Evolutionary conservation across 2,113 vertebrate genomes (phyloP), one percentile per base, ranked within the genome.

Genomic region (Petrocephalus microphthalmus): DNA sequence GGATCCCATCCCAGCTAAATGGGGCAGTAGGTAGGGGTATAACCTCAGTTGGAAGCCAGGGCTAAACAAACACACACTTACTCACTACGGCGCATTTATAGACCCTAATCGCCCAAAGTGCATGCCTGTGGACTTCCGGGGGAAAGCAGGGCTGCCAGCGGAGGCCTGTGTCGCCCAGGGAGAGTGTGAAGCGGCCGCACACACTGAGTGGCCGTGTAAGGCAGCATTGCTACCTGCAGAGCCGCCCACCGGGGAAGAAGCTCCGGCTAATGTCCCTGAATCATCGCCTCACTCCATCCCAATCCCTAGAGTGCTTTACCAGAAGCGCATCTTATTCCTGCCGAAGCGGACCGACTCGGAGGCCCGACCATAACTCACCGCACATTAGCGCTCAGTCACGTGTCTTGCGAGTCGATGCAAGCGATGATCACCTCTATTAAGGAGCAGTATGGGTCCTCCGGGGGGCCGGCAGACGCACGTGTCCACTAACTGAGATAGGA

Each of bases 381-480:
- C 54, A 57, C 51, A 33, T 57, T 5, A 88, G 45, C 19, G 52
- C 13, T 82, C 87, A 57, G 15, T 42, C 42, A 10, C 20, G 15
- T 33, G 84, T 20, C 57, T 52, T 19, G 29, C 20, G 0, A 37
- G 8, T 5, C 52, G 49, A 37, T 20, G 10, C 25, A 82, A 54
- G 11, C 25, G 45, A 64, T 88, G 60, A 54, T 88, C 86, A 52
- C 42, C 11, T 87, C 47, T 87, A 71, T 51, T 87, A 87, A 74
- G 17, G 57, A 29, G 33, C 6, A 10, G 0, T 11, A 15, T 42
- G 19, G 85, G 85, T 2, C 85, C 53, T 57, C 29, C 2, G 29
- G 22, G 22, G 19, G 29, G 6, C 54, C 17, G 2, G 11, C 83
- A 6, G 37, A 82, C 13, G 42, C 20, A 15, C 49, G 22, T n/a